Evolutionary conservation across 2,888 invertebrate genomes (phyloP), one percentile per base, ranked within the genome.

Genomic region (Stenichneumon culpator): DNA sequence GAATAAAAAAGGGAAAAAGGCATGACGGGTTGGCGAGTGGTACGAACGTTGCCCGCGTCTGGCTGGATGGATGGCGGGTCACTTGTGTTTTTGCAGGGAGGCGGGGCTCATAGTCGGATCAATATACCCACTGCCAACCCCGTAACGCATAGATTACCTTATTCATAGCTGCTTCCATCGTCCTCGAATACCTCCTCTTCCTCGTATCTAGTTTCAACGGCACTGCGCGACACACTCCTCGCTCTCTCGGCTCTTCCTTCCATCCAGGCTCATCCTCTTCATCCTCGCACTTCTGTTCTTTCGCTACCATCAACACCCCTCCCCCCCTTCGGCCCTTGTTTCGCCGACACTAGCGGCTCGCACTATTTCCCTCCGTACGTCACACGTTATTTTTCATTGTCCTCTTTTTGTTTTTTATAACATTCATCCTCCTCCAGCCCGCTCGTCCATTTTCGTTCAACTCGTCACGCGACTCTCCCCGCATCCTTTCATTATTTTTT

Each of bases 71-170:
- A 86, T 81, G 75, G 73, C 72, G 69, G 84, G 81, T 79, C 83
- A 87, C 82, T 84, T 86, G 86, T 86, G 88, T 84, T 88, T 89
- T 88, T 83, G 83, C 82, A 70, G 81, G 78, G 89, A 91, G 90
- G 89, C 88, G 89, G 86, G 88, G 90, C 88, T 87, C 88, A 89
- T 89, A 88, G 88, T 87, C 88, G 90, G 92, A 92, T 92, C 92
- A 92, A 92, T 92, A 92, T 92, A 92, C 89, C 88, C 90, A 90
- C 89, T 88, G 86, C 88, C 91, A 90, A 89, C 90, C 89, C 89
- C 88, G 89, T 91, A 91, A 91, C 86, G 90, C 91, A 91, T 90
- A 90, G 89, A 91, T 92, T 91, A 90, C 89, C 90, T 91, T 92
- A 91, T 91, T 92, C 91, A 90, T 91, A 89, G 87, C 88, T 83